Conservation (phyloP, 2,113 vertebrate genomes). For the Athene noctua region DNA sequence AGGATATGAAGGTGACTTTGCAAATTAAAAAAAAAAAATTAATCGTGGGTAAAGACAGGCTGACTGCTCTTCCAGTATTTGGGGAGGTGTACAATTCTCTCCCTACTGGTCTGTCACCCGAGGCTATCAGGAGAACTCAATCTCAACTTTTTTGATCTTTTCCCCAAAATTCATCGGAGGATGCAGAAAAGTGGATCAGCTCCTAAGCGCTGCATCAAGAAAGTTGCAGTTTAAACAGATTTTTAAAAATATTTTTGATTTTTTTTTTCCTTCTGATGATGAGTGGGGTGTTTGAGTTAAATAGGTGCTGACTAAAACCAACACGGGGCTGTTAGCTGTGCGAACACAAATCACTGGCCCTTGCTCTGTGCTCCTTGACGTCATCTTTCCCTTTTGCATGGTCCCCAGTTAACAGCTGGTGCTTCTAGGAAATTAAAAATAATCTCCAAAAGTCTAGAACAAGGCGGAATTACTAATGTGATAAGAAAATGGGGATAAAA, state of each 20-base stretch:
- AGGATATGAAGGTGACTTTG: background rate
- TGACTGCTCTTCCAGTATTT: background rate
- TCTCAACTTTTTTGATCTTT: conserved; percentile 9
- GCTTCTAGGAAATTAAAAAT: background rate
- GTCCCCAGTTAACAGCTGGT: background rate
- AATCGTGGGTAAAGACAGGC: background rate
- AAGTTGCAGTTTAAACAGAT: background rate
- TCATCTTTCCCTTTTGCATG: rapidly evolving
- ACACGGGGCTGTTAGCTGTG: background rate
- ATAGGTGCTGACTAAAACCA: background rate
- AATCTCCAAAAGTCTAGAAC: background rate
- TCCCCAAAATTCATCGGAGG: background rate
- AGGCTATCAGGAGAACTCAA: background rate
- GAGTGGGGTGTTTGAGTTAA: background rate
- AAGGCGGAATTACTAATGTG: background rate
- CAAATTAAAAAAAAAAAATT: background rate
- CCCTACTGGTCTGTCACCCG: background rate
- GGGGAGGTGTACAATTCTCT: background rate
- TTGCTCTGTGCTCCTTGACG: background rate
- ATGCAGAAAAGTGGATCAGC: background rate
- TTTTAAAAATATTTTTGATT: background rate
- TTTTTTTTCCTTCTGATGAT: background rate
- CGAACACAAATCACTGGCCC: background rate
- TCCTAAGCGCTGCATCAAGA: background rate
- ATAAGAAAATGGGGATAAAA: background rate